Percentiles rank a stretch among this genome's conserved stretches.
phyloP scores from a whole-genome alignment of 2,888 invertebrate species.

The Parasteatoda lunata region DNA sequence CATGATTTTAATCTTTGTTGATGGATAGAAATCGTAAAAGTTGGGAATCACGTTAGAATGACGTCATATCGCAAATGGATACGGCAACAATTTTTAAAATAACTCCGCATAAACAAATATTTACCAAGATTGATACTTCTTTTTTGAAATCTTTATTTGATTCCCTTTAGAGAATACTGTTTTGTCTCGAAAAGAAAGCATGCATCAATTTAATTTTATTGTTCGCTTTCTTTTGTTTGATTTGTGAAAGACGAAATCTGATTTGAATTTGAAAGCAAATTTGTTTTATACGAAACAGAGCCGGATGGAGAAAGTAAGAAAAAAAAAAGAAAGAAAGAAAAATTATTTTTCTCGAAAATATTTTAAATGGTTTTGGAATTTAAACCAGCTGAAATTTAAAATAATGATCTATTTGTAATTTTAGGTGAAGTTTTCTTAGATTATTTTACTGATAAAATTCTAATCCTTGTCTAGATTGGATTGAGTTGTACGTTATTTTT shows the following conservation, averaged over 20 bases:
- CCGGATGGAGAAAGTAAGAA: background rate
- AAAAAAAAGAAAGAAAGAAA: background rate
- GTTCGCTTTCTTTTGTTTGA: background rate
- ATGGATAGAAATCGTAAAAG: no score
- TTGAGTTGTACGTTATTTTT: background rate
- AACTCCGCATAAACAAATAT: no score
- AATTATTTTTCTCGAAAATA: background rate
- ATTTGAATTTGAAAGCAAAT: background rate
- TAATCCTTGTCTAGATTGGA: background rate
- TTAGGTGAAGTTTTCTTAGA: slow-evolving; percentile 11
- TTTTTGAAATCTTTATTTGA: background rate
- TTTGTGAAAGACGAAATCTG: background rate
- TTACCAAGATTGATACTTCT: no score
- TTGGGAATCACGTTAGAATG: no score
- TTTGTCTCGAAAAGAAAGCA: background rate
- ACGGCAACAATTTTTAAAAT: no score
- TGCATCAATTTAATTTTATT: background rate
- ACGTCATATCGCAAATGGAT: no score
- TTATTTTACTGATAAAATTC: slow-evolving; percentile 1
- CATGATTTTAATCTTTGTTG: no score
- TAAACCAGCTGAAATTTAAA: no score
- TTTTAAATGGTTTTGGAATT: background rate
- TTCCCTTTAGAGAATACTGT: background rate
- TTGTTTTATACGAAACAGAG: background rate
- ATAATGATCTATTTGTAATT: no score